phyloP scores from a whole-genome alignment of 2,888 invertebrate genomes.

The Lamproptera curius region DNA sequence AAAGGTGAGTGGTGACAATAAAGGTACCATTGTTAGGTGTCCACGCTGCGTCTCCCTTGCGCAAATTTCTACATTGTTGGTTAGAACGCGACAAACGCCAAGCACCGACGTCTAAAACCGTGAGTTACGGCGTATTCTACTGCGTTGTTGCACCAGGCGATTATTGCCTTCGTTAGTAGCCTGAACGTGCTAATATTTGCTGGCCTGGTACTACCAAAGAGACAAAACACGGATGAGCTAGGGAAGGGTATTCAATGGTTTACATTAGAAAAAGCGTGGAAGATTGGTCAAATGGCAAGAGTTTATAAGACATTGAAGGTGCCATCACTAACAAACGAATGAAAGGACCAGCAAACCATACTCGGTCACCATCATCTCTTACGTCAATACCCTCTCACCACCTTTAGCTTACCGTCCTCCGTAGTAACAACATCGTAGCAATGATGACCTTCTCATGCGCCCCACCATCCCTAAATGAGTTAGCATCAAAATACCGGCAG shows the following conservation, averaged over 20 bases:
- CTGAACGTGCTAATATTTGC: slow-evolving; percentile 96
- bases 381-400: slow-evolving; percentile 88
- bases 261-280: slow-evolving; percentile 83
- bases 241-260: slow-evolving; percentile 74
- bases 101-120: slow-evolving; percentile 59
- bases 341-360: slow-evolving; percentile 85
- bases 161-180: slow-evolving; percentile 94
- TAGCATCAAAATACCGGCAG: slow-evolving; percentile 79
- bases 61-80: slow-evolving; percentile 63
- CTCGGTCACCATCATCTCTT: slow-evolving; percentile 86
- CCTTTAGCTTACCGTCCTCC: slow-evolving; percentile 91
- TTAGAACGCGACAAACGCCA: slow-evolving; percentile 55
- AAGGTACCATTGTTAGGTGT: slow-evolving; percentile 58
- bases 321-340: slow-evolving; percentile 71
- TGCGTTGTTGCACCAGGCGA: slow-evolving; percentile 94
- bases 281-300: slow-evolving; percentile 92
- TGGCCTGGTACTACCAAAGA: slow-evolving; percentile 94
- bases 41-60: slow-evolving; percentile 63
- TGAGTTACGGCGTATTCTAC: slow-evolving; percentile 95
- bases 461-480: slow-evolving; percentile 85
- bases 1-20: slow-evolving; percentile 72
- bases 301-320: slow-evolving; percentile 91
- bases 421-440: slow-evolving; percentile 79
- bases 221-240: slow-evolving; percentile 87
- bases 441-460: slow-evolving; percentile 83